Evolutionary conservation across 2,113 vertebrate species (phyloP).

Genomic region (Turnix velox): DNA sequence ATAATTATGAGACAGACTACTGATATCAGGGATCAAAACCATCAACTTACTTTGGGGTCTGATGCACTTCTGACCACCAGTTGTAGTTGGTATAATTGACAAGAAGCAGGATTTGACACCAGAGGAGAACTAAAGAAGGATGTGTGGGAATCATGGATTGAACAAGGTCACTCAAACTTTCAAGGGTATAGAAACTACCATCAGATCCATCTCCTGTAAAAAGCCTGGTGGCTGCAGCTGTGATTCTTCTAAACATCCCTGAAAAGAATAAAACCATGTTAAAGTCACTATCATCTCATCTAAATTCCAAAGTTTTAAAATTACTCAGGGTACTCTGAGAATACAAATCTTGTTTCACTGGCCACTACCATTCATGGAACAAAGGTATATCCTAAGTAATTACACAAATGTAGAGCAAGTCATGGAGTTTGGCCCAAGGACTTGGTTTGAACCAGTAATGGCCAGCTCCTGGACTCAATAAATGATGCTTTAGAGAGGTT

Average conservation of each 20-base stretch:
- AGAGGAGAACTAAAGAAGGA: constrained; percentile 93
- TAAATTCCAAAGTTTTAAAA: neutral
- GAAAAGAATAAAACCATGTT: neutral
- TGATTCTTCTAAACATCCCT: constrained; percentile 97
- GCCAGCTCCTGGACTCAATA: neutral
- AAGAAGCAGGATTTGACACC: constrained; percentile 96
- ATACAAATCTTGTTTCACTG: neutral
- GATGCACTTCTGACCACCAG: constrained; percentile 97
- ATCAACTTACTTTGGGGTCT: constrained; percentile 87
- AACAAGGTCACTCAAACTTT: constrained; percentile 82
- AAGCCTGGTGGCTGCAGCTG: constrained; percentile 87
- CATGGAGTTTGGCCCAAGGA: neutral
- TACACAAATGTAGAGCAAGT: neutral
- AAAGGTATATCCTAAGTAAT: neutral
- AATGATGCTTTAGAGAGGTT: neutral
- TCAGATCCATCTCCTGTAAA: constrained; percentile 80
- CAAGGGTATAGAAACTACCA: constrained; percentile 84
- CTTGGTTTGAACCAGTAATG: neutral
- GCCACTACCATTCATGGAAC: neutral
- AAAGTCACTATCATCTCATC: neutral
- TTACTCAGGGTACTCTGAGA: neutral
- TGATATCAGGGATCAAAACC: neutral
- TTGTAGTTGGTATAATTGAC: constrained; percentile 94
- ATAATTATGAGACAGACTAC: neutral
- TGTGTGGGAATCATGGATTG: constrained; percentile 91